Evolutionary conservation across 2,888 invertebrate species (phyloP).

Genomic region (Halictus ligatus): DNA sequence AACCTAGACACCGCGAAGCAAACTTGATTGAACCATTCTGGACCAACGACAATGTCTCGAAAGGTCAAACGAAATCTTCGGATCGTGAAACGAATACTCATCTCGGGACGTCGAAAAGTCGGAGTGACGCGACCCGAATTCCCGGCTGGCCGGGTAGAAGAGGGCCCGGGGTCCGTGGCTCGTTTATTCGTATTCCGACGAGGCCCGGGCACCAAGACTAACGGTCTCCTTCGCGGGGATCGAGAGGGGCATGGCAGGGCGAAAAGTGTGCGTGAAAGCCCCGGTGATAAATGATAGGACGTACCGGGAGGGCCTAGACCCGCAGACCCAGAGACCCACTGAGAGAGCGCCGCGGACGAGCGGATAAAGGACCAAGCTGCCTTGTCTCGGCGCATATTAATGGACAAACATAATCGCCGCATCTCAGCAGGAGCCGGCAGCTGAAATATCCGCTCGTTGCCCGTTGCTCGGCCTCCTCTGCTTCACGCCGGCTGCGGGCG

Average conservation of each 20-base stretch:
- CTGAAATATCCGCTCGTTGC: constrained; percentile 74
- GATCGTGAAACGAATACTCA: neutral
- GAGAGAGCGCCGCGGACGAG: constrained; percentile 63
- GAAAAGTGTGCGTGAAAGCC: constrained; percentile 71
- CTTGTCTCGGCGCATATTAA: constrained; percentile 83
- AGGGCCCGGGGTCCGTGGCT: constrained; percentile 20
- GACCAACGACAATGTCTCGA: neutral
- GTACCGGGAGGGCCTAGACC: constrained; percentile 76
- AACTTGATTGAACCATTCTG: neutral
- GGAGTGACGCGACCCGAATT: neutral
- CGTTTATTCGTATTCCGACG: constrained; percentile 42
- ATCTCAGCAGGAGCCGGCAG: constrained; percentile 82
- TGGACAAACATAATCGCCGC: constrained; percentile 83
- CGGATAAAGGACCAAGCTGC: constrained; percentile 76
- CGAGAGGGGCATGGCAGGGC: constrained; percentile 42
- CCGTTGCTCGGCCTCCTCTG: constrained; percentile 67
- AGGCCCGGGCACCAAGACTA: constrained; percentile 36
- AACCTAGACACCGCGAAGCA: neutral
- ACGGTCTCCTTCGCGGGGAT: constrained; percentile 42
- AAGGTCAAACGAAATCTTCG: neutral
- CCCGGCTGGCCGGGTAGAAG: neutral
- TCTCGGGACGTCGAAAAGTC: constrained; percentile 1
- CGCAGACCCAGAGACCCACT: constrained; percentile 80
- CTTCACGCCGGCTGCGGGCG: constrained; percentile 57
- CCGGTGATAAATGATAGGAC: constrained; percentile 82